phyloP scores from a whole-genome alignment of 2,888 invertebrate genomes.

The Tinea pellionella region DNA sequence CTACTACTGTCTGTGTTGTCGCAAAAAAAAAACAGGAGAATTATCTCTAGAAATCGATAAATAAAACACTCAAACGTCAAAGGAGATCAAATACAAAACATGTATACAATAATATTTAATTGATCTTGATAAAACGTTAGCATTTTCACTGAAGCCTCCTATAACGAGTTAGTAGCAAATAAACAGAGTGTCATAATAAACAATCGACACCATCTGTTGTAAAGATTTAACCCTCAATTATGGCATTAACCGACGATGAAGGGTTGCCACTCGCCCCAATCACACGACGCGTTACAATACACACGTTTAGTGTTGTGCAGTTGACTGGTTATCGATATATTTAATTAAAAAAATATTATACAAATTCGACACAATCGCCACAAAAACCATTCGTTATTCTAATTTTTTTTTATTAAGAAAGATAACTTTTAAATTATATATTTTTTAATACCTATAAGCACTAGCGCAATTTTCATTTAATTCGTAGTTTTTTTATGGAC shows the following conservation, averaged over 20 bases:
- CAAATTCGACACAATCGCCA: too few species aligned
- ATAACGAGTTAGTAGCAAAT: slow-evolving; percentile 27
- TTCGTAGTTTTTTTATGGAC: too few species aligned
- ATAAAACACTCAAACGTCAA: background rate
- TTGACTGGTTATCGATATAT: background rate
- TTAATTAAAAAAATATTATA: too few species aligned
- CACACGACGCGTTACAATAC: background rate
- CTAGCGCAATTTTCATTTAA: too few species aligned
- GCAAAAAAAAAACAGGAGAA: background rate
- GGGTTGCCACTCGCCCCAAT: slow-evolving; percentile 31
- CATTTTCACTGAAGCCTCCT: background rate
- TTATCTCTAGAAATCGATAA: background rate
- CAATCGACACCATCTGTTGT: slow-evolving; percentile 47
- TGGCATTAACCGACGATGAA: slow-evolving; percentile 60
- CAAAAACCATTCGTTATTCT: too few species aligned
- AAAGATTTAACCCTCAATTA: slow-evolving; percentile 67
- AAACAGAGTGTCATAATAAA: slow-evolving; percentile 55
- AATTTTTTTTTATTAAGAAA: too few species aligned
- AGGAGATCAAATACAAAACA: background rate
- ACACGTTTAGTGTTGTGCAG: background rate
- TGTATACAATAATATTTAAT: slow-evolving; percentile 12
- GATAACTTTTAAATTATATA: too few species aligned
- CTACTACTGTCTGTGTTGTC: too few species aligned
- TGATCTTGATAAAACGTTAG: slow-evolving; percentile 13
- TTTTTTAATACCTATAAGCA: too few species aligned